Evolutionary conservation across 1,140 invertebrate genomes (phyloP), one percentile per base, ranked within the genome.

Genomic region (Plectrocnemia conspersa): DNA sequence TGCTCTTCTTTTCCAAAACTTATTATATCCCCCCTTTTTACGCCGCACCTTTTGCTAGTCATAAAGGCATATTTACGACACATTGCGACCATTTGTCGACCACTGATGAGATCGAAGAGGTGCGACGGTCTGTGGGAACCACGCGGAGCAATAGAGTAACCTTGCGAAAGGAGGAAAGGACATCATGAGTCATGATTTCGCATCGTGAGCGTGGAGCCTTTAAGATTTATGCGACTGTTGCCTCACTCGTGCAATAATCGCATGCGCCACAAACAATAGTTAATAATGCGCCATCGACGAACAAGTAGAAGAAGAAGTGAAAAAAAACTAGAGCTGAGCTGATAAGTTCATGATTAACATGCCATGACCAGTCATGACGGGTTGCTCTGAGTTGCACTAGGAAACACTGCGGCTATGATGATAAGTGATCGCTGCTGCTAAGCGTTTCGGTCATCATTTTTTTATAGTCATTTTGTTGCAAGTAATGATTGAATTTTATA

Each of bases 111-210:
- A n/a, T 29, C 40, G 24, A 47, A 27, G 22, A 47, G n/a, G 44
- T 47, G 22, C 22, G 44, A 23, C 22, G 22, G 44, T 29, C 44
- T 47, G 44, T 47, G 44, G 44, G 44, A 47, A 47, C 44, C 44
- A 25, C 22, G 44, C 44, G 15, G 27, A 47, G 19, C 27, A 25
- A 13, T 9, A 9, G 27, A 47, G 27, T 56, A 52, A 56, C 54
- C 54, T 56, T 56, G 54, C 47, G 19, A 46, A 46, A 41, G 45
- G 46, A 56, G 47, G 25, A 56, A 45, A 56, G 54, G 54, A 56
- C 54, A 56, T 52, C 42, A 47, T 59, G 52, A 59, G 52, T 59
- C 58, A 59, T 59, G 58, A 50, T 24, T 41, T 40, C 38, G 47
- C 52, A 40, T 59, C 52, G 58, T 59, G 58, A 59, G 58, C 16